phyloP scores from a whole-genome alignment of 1,140 invertebrate species.

The Pogonognathellus flavescens region DNA sequence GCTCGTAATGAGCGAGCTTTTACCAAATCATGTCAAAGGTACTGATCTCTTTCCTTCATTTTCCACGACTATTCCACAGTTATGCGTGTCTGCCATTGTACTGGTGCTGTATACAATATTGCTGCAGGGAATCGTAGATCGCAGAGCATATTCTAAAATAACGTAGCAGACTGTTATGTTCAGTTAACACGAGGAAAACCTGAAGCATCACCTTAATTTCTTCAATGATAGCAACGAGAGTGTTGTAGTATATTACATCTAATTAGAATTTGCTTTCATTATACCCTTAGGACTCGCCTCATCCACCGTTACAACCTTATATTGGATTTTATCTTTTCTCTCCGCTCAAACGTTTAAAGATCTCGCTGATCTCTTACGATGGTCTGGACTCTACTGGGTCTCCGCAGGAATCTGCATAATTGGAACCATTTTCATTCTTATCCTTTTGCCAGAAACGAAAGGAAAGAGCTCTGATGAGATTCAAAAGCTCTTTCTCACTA shows the following conservation, averaged over 20 bases:
- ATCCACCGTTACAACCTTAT: constrained; percentile 52
- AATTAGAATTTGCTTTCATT: background rate
- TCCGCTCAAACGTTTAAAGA: constrained; percentile 55
- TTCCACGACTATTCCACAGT: too few species aligned
- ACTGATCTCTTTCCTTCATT: too few species aligned
- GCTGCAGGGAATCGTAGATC: too few species aligned
- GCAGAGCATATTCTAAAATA: too few species aligned
- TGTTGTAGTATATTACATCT: background rate
- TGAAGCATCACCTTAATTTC: background rate
- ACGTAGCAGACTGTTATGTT: too few species aligned
- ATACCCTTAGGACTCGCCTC: constrained; percentile 49
- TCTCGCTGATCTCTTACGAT: constrained; percentile 69
- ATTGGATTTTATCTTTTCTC: constrained; percentile 56
- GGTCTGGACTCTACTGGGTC: constrained; percentile 73
- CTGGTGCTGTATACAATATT: too few species aligned
- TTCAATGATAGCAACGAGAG: background rate
- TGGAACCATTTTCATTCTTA: constrained; percentile 74
- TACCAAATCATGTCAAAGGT: constrained; percentile 70
- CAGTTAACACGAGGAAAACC: background rate
- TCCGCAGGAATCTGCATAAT: constrained; percentile 74
- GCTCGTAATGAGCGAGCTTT: constrained; percentile 78
- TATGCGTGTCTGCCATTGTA: too few species aligned
- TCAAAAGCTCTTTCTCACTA: constrained; percentile 47
- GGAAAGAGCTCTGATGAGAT: constrained; percentile 76
- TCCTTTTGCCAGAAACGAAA: constrained; percentile 82